Base-by-base conservation (phyloP, 2,797 vertebrate species). In the Lindbergichthys nudifrons region DNA sequence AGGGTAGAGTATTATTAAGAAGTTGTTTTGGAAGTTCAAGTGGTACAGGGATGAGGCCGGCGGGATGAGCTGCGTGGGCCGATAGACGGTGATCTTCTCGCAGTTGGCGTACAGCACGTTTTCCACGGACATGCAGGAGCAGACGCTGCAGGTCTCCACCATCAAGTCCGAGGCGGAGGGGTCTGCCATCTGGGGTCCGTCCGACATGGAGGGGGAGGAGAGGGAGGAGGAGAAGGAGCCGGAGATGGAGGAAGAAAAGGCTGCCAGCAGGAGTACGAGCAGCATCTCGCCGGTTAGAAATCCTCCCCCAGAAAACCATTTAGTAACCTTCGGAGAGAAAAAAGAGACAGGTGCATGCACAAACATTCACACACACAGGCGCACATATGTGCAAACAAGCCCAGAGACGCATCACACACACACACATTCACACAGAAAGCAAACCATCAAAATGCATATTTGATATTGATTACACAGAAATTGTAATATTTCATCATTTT, bases 61-160 rank as follows among this genome's bases (percentile, higher is more conserved):
- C 1, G 98, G 97, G 77, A 97, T 94, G 83, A 99, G 96, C 89
- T 99, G 97, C 76, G 97, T 98, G 73, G 97, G 98, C 87, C 97
- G 96, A 90, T 99, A 99, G 83, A 98, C 96, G 18, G 96, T 95
- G 89, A 98, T 95, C 94, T 98, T 98, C 91, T 99, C 97, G 73
- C 98, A 99, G 96, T 98, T 99, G 94, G 97, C 98, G 84, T 99
- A 99, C 47, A 99, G 96, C 87, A 99, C 98, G 65, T 99, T 99
- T 86, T 99, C 98, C 88, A 99, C 95, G 12, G 98, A 98, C 92
- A 98, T 96, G 89, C 98, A 99, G 90, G 97, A 98, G 88, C 98
- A 99, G 88, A 96, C 97, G 85, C 94, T 97, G 96, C 98, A 99
- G 91, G 98, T 99, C 92, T 98, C 98, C 67, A 96, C 96, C 81